Conservation (phyloP, 1,140 invertebrate genomes). For the Zaprionus lachaisei region DNA sequence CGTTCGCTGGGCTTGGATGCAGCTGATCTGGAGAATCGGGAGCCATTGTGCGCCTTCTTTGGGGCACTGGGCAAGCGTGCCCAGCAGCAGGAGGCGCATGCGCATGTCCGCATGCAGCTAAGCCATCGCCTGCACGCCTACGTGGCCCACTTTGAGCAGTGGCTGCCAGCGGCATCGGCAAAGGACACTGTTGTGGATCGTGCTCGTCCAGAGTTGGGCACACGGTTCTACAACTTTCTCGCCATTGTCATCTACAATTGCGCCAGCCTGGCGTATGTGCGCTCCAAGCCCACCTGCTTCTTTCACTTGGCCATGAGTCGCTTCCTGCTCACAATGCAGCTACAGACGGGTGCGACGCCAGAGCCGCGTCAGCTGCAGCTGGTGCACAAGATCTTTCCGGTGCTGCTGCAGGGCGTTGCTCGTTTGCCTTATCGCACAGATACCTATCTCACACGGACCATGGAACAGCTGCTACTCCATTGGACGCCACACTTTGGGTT, state of each 20-base stretch:
- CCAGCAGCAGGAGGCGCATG: conserved; percentile 49
- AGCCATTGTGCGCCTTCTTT: conserved; percentile 76
- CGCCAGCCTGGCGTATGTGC: conserved; percentile 67
- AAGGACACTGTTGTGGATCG: background rate
- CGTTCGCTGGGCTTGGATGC: conserved; percentile 39
- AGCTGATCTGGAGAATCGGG: conserved; percentile 54
- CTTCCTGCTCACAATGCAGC: conserved; percentile 69
- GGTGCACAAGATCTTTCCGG: conserved; percentile 81
- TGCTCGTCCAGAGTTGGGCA: conserved; percentile 46
- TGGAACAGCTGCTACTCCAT: conserved; percentile 71
- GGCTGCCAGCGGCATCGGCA: conserved; percentile 52
- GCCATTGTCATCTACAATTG: conserved; percentile 84
- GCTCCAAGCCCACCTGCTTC: conserved; percentile 79
- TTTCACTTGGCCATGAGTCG: conserved; percentile 78
- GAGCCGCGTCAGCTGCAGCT: conserved; percentile 62
- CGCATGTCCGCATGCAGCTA: conserved; percentile 59
- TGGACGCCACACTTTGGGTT: conserved; percentile 82
- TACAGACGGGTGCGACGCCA: conserved; percentile 70
- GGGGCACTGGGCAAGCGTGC: conserved; percentile 60
- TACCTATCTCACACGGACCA: conserved; percentile 66
- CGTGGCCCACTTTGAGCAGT: conserved; percentile 73
- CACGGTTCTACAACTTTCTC: conserved; percentile 79
- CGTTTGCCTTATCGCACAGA: conserved; percentile 73
- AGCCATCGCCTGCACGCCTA: conserved; percentile 74
- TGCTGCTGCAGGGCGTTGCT: conserved; percentile 77